Evolutionary conservation across 1,140 invertebrate species (phyloP).

Genomic region (Pygmarrhopalites habei): DNA sequence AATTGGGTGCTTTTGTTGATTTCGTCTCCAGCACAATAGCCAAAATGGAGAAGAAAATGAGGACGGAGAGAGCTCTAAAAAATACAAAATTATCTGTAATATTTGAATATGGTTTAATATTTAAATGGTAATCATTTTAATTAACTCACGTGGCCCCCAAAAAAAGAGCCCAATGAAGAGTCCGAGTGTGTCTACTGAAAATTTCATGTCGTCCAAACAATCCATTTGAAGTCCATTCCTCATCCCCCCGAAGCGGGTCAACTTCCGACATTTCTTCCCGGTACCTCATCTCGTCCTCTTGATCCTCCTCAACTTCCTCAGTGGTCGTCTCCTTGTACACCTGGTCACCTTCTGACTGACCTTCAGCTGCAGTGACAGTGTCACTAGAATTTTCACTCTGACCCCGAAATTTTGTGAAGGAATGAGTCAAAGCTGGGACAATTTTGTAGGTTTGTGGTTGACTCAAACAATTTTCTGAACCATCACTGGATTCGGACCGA

Average conservation of each 20-base stretch:
- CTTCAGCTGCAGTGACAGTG: no score
- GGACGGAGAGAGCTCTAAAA: background rate
- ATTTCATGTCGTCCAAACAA: background rate
- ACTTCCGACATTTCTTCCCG: background rate
- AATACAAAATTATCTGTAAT: background rate
- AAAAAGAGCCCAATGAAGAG: background rate
- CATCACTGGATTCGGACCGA: no score
- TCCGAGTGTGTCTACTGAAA: background rate
- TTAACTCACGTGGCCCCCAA: background rate
- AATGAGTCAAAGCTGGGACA: no score
- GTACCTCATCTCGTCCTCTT: background rate
- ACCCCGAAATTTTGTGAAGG: no score
- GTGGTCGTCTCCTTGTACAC: no score
- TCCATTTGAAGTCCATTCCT: background rate
- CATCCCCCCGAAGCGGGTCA: constrained; percentile 1
- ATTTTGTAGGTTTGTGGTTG: no score
- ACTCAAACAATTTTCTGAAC: no score
- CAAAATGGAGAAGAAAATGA: background rate
- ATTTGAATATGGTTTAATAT: background rate
- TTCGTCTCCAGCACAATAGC: background rate
- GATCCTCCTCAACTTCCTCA: no score
- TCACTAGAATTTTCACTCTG: no score
- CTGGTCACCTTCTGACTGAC: no score
- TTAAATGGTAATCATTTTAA: background rate
- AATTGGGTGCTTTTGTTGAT: background rate